phyloP scores from a whole-genome alignment of 2,888 invertebrate genomes.

The Papilio protenor region DNA sequence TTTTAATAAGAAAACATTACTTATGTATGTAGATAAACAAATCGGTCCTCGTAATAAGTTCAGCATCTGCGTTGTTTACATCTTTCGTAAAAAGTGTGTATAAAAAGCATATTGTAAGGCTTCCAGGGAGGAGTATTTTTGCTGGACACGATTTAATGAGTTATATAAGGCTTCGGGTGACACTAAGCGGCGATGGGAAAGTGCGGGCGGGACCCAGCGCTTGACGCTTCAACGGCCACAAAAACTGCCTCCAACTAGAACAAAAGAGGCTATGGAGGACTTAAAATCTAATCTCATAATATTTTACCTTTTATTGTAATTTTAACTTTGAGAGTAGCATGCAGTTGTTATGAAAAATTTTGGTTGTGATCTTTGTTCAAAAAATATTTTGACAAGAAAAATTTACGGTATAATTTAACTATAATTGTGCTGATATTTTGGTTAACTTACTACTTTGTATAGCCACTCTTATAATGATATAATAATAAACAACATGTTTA shows the following conservation, averaged over 20 bases:
- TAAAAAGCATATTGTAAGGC: slow-evolving; percentile 3
- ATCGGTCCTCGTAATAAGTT: neutral
- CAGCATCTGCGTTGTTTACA: neutral
- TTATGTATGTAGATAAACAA: neutral
- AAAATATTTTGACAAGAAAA: neutral
- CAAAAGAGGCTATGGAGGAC: slow-evolving; percentile 53
- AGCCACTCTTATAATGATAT: no score
- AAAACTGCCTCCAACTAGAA: slow-evolving; percentile 66
- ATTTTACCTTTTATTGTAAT: neutral
- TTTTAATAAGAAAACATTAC: no score
- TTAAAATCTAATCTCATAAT: neutral
- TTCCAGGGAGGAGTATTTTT: neutral
- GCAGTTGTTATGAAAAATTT: neutral
- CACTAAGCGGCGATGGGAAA: slow-evolving; percentile 70
- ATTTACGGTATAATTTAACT: neutral
- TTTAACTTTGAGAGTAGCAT: no score
- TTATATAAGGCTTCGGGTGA: slow-evolving; percentile 71
- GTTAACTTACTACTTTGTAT: no score
- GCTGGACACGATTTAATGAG: slow-evolving; percentile 19
- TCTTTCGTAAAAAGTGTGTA: neutral
- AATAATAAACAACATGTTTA: no score
- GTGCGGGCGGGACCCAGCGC: slow-evolving; percentile 69
- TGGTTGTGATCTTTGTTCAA: neutral
- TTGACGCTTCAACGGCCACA: slow-evolving; percentile 77
- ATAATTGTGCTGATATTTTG: neutral